These are phyloP conservation scores for Oreochromis grahami DNA, from an alignment of 2,797 vertebrate species.

Conservation along the genomic window DNA sequence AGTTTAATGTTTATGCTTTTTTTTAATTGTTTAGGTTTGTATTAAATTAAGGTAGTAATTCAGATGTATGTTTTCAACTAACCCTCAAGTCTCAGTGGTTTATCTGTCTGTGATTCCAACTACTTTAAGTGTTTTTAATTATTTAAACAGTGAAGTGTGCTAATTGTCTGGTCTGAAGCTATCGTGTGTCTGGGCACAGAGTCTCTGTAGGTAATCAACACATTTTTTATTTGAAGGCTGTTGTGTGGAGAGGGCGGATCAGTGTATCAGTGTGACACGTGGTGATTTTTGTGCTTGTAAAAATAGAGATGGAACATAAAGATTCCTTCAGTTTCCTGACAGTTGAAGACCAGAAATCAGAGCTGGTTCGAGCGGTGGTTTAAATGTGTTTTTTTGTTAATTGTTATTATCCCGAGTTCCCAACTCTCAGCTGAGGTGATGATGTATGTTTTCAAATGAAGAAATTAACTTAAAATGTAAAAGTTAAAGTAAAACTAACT, in stretches of 20 bases:
- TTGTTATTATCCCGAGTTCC: not conserved
- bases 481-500: not conserved
- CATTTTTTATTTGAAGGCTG: constrained; percentile 48
- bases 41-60: not conserved
- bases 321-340: not conserved
- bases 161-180: constrained; percentile 41
- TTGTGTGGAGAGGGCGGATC: constrained; percentile 3
- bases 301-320: constrained; percentile 33
- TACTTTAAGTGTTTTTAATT: constrained; percentile 6
- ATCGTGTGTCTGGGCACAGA: not conserved
- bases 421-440: not conserved
- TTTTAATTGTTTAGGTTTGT: not conserved
- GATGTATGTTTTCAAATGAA: not conserved
- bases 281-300: constrained; percentile 39
- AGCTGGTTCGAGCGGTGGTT: not conserved
- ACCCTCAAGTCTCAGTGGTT: not conserved
- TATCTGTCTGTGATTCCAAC: not conserved
- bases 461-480: not conserved
- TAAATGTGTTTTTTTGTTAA: not conserved
- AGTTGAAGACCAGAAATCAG: not conserved
- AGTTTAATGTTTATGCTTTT: not conserved
- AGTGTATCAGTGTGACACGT: constrained; percentile 37
- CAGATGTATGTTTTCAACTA: not conserved
- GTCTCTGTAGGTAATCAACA: constrained; percentile 59
- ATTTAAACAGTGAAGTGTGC: constrained; percentile 31